Evolutionary conservation across 2,797 vertebrate genomes (phyloP), one percentile per base, ranked within the genome.

Genomic region (Zalophus californianus): DNA sequence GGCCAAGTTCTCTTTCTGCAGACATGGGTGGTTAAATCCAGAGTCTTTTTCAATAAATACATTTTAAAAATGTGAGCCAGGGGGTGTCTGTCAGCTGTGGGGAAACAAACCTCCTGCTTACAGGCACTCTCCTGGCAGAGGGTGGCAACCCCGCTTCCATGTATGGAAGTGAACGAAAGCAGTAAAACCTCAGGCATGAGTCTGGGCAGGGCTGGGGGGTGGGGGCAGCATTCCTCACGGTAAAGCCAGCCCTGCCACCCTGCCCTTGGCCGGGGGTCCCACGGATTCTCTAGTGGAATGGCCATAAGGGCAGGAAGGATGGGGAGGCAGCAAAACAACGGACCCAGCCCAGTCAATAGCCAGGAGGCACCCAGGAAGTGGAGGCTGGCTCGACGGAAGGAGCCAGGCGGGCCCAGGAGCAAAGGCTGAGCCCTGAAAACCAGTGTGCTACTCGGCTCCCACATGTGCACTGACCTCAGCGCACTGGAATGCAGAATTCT

Each of bases 81-180:
- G 90, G 97, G 83, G 84, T 77, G 84, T 77, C 98, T 96, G 98
- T 98, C 98, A 98, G 98, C 98, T 98, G 97, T 15, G 0, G 97
- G 54, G 97, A 98, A 98, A 98, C 95, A 97, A 97, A 97, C 96
- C 96, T 98, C 98, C 97, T 62, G 97, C 98, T 98, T 98, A 85
- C 94, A 97, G 95, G 97, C 92, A 82, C 96, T 96, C 98, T 98
- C 98, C 97, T 85, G 86, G 97, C 96, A 95, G 96, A 93, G 95
- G 97, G 98, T 97, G 96, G 98, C 98, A 98, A 98, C 93, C 97
- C 97, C 83, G 96, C 96, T 98, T 98, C 98, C 98, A 98, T 98
- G 98, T 99, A 99, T 98, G 98, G 98, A 99, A 98, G 98, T 98
- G 98, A 98, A 97, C 50, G 92, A 98, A 97, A 96, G 97, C 98